Evolutionary conservation across 1,140 invertebrate genomes (phyloP).

Genomic region (Ceratosolen solmsi): DNA sequence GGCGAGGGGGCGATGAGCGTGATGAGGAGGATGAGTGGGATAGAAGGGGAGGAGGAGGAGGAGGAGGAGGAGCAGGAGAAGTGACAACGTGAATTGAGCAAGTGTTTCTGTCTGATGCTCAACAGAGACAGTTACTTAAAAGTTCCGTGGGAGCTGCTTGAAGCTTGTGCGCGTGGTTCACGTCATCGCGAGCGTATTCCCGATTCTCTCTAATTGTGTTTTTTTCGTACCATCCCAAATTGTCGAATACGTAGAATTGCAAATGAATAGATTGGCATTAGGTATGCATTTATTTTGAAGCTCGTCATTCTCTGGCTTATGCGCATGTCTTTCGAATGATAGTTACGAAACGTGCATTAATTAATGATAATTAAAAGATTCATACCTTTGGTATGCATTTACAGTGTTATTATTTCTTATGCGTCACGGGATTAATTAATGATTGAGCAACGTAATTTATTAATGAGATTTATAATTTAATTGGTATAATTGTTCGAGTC

Average conservation of each 20-base stretch:
- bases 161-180: too few relatives aligned
- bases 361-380: background rate
- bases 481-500: background rate
- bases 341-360: background rate
- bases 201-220: background rate
- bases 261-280: background rate
- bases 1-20: too few relatives aligned
- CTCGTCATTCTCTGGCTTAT: too few relatives aligned
- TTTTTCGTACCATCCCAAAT: background rate
- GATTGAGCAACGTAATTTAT: background rate
- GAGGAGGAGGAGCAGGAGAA: background rate
- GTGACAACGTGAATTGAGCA: background rate
- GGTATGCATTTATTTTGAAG: background rate
- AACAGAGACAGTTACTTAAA: slow-evolving; percentile 27
- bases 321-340: background rate
- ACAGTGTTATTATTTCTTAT: background rate
- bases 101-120: slow-evolving; percentile 36
- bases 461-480: slow-evolving; percentile 4
- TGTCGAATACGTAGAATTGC: background rate
- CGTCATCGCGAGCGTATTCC: background rate
- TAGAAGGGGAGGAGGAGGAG: background rate
- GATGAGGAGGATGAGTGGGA: too few relatives aligned
- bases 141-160: slow-evolving; percentile 17
- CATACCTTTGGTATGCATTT: background rate
- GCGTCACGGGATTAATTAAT: background rate